Evolutionary conservation across 2,113 vertebrate genomes (phyloP).

Genomic region (Centropristis striata): DNA sequence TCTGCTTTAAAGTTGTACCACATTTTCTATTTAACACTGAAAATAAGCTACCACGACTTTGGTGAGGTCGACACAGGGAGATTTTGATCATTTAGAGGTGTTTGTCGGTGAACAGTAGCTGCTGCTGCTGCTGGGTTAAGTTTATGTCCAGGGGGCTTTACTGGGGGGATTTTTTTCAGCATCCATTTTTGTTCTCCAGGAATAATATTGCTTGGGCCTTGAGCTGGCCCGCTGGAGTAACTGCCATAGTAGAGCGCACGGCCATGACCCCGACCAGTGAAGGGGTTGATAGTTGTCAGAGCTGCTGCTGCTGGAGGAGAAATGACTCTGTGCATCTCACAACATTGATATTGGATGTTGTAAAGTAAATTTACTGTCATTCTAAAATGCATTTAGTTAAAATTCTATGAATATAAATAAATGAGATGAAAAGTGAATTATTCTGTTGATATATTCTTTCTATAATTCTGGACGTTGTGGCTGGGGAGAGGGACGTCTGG

Average conservation of each 20-base stretch:
- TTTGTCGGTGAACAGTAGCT: constrained; percentile 1
- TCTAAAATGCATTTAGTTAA: background rate
- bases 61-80: no score
- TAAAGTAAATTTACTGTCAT: background rate
- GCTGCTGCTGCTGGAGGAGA: no score
- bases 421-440: background rate
- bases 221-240: background rate
- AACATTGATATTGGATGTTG: background rate
- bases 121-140: constrained; percentile 5
- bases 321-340: background rate
- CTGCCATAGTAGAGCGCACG: background rate
- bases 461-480: no score
- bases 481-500: no score
- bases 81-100: background rate
- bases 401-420: constrained; percentile 2
- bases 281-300: background rate
- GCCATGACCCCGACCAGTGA: background rate
- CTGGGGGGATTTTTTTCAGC: background rate
- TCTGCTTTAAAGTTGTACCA: no score
- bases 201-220: background rate
- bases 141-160: background rate
- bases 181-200: background rate
- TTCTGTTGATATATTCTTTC: background rate
- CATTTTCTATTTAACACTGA: no score
- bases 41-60: no score